A percentile compares a stretch with the other conserved stretches of the same genome.
Evolutionary conservation across 2,113 vertebrate genomes (phyloP).

Genomic region (Erythrolamprus reginae): DNA sequence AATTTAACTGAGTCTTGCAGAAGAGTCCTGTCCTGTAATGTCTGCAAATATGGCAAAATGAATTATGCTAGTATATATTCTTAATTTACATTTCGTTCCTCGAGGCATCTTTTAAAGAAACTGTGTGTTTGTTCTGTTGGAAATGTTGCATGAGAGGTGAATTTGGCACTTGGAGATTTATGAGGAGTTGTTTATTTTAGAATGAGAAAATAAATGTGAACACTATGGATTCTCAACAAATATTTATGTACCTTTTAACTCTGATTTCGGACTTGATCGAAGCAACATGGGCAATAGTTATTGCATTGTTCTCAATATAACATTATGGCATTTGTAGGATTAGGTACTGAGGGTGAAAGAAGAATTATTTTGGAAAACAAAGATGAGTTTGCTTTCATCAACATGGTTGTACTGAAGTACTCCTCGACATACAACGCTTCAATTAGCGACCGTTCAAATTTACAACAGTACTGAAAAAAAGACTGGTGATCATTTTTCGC

Average conservation of each 20-base stretch:
- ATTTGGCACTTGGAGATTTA: background rate
- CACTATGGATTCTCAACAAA: background rate
- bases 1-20: background rate
- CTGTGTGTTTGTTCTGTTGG: background rate
- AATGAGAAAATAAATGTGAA: conserved; percentile 39
- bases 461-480: too few species aligned
- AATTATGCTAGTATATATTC: background rate
- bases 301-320: background rate
- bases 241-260: background rate
- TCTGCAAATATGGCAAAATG: background rate
- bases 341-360: background rate
- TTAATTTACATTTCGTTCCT: background rate
- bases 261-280: background rate
- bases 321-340: background rate
- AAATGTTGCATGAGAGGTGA: background rate
- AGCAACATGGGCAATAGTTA: background rate
- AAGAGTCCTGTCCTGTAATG: background rate
- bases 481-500: too few species aligned
- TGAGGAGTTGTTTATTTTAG: background rate
- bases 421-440: too few species aligned
- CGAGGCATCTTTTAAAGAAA: background rate
- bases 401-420: background rate
- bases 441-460: too few species aligned
- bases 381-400: background rate
- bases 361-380: background rate